A percentile compares a stretch with the other conserved stretches of the same genome.
Conservation (phyloP, 2,888 invertebrate species). For the Mythimna lalbum region DNA sequence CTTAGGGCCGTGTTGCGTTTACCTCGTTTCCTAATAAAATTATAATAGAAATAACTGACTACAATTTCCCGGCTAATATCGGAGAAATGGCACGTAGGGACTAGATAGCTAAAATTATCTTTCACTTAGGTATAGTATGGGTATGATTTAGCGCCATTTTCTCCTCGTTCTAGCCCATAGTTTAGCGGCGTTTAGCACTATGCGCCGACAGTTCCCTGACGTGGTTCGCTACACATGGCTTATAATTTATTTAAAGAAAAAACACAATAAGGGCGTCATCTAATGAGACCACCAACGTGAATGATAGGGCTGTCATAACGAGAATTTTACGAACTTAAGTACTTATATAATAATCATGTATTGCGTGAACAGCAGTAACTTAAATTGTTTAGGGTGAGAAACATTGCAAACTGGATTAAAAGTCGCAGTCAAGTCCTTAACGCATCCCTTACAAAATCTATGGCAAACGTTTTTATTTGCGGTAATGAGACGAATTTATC, state of each 20-base stretch:
- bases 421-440: not conserved
- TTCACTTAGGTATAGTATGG: slow-evolving; percentile 52
- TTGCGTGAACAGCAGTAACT: not conserved
- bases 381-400: not conserved
- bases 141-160: slow-evolving; percentile 65
- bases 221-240: slow-evolving; percentile 70
- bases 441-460: slow-evolving; percentile 9
- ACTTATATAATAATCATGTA: not conserved
- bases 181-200: slow-evolving; percentile 75
- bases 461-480: slow-evolving; percentile 21
- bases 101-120: slow-evolving; percentile 62
- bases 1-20: slow-evolving; percentile 34
- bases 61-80: slow-evolving; percentile 53
- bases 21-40: slow-evolving; percentile 55
- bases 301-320: slow-evolving; percentile 66
- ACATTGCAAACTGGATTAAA: not conserved
- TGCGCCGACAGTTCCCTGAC: slow-evolving; percentile 63
- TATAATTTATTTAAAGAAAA: slow-evolving; percentile 78
- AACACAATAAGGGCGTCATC: slow-evolving; percentile 75
- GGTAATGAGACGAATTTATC: slow-evolving; percentile 18
- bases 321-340: not conserved
- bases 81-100: slow-evolving; percentile 42
- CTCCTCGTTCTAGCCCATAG: slow-evolving; percentile 72
- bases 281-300: slow-evolving; percentile 84
- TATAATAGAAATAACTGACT: slow-evolving; percentile 52